Evolutionary conservation across 2,113 vertebrate genomes (phyloP).

Genomic region (Ceyx melanurus): DNA sequence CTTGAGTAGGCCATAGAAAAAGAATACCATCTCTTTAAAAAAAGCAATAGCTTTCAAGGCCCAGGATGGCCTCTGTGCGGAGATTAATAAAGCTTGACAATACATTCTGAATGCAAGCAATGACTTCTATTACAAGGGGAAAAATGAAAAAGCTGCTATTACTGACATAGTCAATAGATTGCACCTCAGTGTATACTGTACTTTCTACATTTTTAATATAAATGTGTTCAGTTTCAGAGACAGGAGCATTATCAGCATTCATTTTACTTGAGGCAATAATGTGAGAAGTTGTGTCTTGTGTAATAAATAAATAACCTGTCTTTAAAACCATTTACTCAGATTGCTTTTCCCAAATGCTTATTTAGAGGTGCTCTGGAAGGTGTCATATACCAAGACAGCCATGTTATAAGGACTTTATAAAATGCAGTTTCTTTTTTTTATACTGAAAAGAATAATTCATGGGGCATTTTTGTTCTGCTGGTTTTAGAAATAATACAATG

Average conservation of each 20-base stretch:
- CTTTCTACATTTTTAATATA: slow-evolving; percentile 81
- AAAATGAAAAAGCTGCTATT: slow-evolving; percentile 80
- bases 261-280: slow-evolving; percentile 70
- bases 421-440: neutral
- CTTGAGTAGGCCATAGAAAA: slow-evolving; percentile 52
- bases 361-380: slow-evolving; percentile 55
- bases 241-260: slow-evolving; percentile 66
- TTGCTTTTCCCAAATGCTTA: slow-evolving; percentile 70
- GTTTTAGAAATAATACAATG: neutral
- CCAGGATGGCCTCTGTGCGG: slow-evolving; percentile 70
- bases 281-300: slow-evolving; percentile 65
- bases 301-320: slow-evolving; percentile 77
- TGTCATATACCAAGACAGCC: neutral
- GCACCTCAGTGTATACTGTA: slow-evolving; percentile 72
- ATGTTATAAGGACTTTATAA: neutral
- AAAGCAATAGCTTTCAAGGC: slow-evolving; percentile 76
- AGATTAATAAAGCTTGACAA: slow-evolving; percentile 83
- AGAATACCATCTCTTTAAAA: slow-evolving; percentile 62
- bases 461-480: neutral
- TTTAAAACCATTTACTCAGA: slow-evolving; percentile 71
- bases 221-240: slow-evolving; percentile 75
- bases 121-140: slow-evolving; percentile 79
- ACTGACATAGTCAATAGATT: slow-evolving; percentile 80
- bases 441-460: neutral
- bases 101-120: slow-evolving; percentile 75